These are phyloP conservation scores for Characodon lateralis DNA, from an alignment of 2,797 vertebrate species.

Conservation along the genomic window DNA sequence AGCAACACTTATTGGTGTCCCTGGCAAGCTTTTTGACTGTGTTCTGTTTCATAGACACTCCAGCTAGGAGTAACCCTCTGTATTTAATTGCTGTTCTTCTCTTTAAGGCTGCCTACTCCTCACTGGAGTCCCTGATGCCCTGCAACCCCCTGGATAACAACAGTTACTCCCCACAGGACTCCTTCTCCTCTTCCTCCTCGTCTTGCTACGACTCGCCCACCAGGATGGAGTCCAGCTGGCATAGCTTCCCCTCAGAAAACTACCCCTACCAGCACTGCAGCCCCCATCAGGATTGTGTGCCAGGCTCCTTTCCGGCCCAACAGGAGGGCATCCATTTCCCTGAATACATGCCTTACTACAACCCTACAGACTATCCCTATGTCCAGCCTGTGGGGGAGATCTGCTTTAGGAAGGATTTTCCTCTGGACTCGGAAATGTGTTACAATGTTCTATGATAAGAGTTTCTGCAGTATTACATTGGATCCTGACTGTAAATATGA, in stretches of 20 bases:
- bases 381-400: conserved; percentile 69
- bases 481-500: conserved; percentile 44
- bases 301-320: conserved; percentile 67
- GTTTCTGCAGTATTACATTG: conserved; percentile 17
- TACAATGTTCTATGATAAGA: conserved; percentile 82
- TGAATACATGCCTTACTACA: conserved; percentile 76
- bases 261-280: conserved; percentile 78
- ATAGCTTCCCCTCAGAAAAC: conserved; percentile 72
- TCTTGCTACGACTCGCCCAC: conserved; percentile 83
- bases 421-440: conserved; percentile 82
- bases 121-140: conserved; percentile 79
- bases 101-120: conserved; percentile 81
- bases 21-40: not conserved
- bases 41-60: not conserved
- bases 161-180: conserved; percentile 86
- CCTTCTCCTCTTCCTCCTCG: conserved; percentile 79
- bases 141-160: conserved; percentile 81
- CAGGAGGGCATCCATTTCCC: conserved; percentile 65
- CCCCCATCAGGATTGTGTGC: conserved; percentile 59
- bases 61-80: not conserved
- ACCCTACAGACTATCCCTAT: conserved; percentile 80
- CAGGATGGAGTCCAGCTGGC: conserved; percentile 78
- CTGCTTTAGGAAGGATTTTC: conserved; percentile 83
- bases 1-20: not conserved
- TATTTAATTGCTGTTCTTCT: not conserved